Percentiles rank a stretch among this genome's conserved stretches.
These are phyloP conservation scores for Dasypolia templi DNA, from an alignment of 2,888 invertebrate species.

Conservation along the genomic window DNA sequence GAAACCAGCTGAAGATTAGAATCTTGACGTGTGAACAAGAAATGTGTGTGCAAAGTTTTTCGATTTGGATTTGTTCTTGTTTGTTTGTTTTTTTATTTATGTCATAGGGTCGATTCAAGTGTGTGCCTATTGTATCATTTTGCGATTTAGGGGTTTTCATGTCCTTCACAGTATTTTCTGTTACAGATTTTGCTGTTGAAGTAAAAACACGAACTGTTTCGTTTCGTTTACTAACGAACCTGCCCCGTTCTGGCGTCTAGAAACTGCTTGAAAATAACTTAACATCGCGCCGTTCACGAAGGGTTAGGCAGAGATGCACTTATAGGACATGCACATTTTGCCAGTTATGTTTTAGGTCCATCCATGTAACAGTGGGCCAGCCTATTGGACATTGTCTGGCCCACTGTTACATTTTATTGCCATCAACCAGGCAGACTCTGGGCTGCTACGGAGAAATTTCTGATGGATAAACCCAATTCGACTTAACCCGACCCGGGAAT, in stretches of 20 bases:
- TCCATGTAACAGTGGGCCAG: too few species aligned
- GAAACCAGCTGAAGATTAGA: constrained; percentile 46
- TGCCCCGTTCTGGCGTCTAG: not conserved
- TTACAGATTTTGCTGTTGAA: not conserved
- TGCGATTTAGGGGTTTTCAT: constrained; percentile 16
- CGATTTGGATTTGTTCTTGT: constrained; percentile 55
- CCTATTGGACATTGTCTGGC: too few species aligned
- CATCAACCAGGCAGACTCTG: not conserved
- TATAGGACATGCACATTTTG: too few species aligned
- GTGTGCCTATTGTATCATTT: constrained; percentile 29
- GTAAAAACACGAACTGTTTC: not conserved
- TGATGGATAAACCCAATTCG: not conserved
- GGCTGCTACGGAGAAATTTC: not conserved
- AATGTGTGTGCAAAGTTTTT: constrained; percentile 51
- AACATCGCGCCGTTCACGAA: not conserved
- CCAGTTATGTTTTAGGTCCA: too few species aligned
- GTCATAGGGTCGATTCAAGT: constrained; percentile 33
- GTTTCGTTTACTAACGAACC: not conserved
- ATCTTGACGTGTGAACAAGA: constrained; percentile 52
- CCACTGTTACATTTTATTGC: too few species aligned
- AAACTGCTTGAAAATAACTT: not conserved
- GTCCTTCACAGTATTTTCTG: not conserved
- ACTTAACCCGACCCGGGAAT: not conserved
- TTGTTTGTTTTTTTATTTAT: constrained; percentile 43
- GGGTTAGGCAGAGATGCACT: too few species aligned